Percentiles rank a stretch among this genome's conserved stretches.
phyloP scores from a whole-genome alignment of 2,797 vertebrate genomes.

The Nannoperca obscura region DNA sequence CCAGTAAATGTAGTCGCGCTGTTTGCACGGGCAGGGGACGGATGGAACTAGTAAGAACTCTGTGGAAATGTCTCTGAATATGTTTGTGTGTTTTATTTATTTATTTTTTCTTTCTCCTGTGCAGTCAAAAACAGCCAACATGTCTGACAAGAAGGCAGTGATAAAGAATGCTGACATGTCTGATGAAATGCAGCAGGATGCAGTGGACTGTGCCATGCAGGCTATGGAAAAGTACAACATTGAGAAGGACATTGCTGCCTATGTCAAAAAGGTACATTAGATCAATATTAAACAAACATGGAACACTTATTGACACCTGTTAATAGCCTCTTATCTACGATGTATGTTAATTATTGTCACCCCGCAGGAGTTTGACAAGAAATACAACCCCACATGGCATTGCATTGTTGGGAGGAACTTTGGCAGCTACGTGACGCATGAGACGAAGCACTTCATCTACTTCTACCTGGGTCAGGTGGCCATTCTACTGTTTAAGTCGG shows the following conservation, averaged over 20 bases:
- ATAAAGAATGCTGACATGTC: conserved; percentile 99
- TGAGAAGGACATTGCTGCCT: conserved; percentile 98
- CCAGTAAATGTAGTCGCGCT: not conserved
- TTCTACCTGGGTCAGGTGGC: conserved; percentile 99
- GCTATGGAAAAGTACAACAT: conserved; percentile 99
- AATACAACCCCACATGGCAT: conserved; percentile 98
- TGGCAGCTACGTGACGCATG: conserved; percentile 97
- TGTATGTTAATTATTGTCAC: not conserved
- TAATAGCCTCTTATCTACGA: not conserved
- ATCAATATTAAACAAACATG: not conserved
- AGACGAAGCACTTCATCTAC: conserved; percentile 99
- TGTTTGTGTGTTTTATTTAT: too few species aligned
- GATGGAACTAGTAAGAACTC: not conserved
- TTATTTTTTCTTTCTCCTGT: not conserved
- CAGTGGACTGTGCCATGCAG: conserved; percentile 97
- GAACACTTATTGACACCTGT: not conserved
- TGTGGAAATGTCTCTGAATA: not conserved
- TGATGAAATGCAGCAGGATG: conserved; percentile 99
- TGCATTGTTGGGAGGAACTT: conserved; percentile 99
- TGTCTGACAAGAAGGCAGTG: conserved; percentile 99
- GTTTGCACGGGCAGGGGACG: not conserved
- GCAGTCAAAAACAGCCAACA: conserved; percentile 81
- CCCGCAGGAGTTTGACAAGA: conserved; percentile 97
- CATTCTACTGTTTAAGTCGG: conserved; percentile 98
- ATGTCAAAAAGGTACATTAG: conserved; percentile 93